Base-by-base conservation (phyloP, 2,888 invertebrate species). In the Polylopha cassiicola region DNA sequence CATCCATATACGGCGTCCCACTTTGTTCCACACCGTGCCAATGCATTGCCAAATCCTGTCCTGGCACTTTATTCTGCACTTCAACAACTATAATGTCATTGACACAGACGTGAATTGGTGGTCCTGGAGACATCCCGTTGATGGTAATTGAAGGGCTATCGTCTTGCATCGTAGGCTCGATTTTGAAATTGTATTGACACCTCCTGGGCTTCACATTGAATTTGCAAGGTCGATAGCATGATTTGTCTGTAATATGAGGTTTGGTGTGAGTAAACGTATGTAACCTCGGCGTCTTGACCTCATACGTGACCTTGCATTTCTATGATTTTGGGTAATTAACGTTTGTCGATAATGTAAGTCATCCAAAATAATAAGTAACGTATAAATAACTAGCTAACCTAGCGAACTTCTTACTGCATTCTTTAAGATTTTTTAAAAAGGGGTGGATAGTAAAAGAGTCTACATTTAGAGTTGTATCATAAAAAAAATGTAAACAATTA, bases 71-170 rank as follows among this genome's bases (percentile, higher is more conserved):
- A 59, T 94, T 94, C 31, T 87, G 80, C 1, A 94, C 91, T 63
- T 92, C 91, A 0, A 93, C 91, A 0, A 92, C 85, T 2, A 94
- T 77, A 18, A 90, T 87, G 58, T 94, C 94, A 53, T 91, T 90
- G 29, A 90, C 86, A 59, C 92, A 92, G 2, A 91, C 91, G 65
- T 91, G 85, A 17, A 89, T 87, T 0, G 86, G 51, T 2, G 89
- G 89, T 2, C 88, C 89, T 3, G 86, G 86, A 2, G 68, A 61
- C 32, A 70, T 58, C 1, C 76, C 75, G 33, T 86, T 86, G 23
- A 86, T 56, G 1, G 74, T 63, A 2, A 86, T 53, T 1, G 60
- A 57, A 13, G 73, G 62, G 39, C 51, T 62, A 43, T 77, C 68
- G 21, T 73, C 72, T 23, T 54, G 55, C 5, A 75, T 32, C 1